Conservation (phyloP, 1,140 invertebrate species). For the Hyles euphorbiae region DNA sequence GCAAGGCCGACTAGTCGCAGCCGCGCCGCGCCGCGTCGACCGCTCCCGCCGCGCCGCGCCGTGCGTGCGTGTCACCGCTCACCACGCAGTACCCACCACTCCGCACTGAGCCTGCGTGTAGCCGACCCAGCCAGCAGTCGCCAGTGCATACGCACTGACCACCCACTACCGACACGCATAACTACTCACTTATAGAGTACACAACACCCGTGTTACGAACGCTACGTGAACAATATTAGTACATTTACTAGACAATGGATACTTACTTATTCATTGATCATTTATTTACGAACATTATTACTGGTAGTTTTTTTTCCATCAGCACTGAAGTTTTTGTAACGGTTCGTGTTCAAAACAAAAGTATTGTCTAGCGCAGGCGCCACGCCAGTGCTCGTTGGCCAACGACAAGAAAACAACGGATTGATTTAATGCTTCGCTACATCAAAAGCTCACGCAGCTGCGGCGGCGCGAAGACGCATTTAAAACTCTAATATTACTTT, state of each 20-base stretch:
- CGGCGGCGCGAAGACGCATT: background rate
- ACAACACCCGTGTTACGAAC: too few relatives aligned
- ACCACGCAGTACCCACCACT: background rate
- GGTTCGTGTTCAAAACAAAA: background rate
- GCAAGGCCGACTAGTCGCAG: constrained; percentile 65
- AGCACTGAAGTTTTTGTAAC: too few relatives aligned
- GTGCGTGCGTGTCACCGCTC: background rate
- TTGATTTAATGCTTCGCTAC: constrained; percentile 3
- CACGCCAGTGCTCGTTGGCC: constrained; percentile 4
- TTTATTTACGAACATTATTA: too few relatives aligned
- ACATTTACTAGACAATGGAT: too few relatives aligned
- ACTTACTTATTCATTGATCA: too few relatives aligned
- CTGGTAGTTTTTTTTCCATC: too few relatives aligned
- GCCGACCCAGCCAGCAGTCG: background rate
- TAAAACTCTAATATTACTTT: constrained; percentile 2
- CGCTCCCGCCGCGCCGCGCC: constrained; percentile 2
- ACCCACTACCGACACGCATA: too few relatives aligned
- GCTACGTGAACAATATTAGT: too few relatives aligned
- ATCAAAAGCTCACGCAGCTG: constrained; percentile 4
- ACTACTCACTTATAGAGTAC: too few relatives aligned
- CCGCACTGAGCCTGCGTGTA: background rate
- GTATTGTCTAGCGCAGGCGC: constrained; percentile 4
- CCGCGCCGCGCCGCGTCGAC: constrained; percentile 21
- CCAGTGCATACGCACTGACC: too few relatives aligned
- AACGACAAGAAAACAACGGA: constrained; percentile 7